Conservation (phyloP, 2,888 invertebrate genomes). For the Therioaphis trifolii region DNA sequence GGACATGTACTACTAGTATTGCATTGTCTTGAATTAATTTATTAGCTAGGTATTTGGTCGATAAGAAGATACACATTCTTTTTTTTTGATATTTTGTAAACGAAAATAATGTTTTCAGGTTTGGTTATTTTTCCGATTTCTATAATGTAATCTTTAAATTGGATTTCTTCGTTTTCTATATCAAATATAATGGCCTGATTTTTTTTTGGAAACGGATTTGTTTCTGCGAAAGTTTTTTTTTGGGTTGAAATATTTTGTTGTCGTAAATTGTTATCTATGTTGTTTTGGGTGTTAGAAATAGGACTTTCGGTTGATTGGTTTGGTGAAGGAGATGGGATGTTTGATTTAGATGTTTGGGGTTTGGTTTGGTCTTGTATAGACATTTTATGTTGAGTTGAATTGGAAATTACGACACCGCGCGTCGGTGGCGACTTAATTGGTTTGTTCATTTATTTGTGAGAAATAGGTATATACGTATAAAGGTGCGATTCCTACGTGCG, state of each 20-base stretch:
- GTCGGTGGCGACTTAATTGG: too few relatives aligned
- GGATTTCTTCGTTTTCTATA: too few relatives aligned
- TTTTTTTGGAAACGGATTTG: neutral
- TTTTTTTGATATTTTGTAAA: conserved; percentile 18
- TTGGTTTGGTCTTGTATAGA: neutral
- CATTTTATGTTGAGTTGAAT: neutral
- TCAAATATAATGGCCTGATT: neutral
- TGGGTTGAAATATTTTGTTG: neutral
- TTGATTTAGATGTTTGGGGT: too few relatives aligned
- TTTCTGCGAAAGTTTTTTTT: conserved; percentile 5
- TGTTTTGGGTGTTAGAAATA: neutral
- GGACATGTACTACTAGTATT: too few relatives aligned
- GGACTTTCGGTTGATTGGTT: neutral
- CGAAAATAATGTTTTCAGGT: neutral
- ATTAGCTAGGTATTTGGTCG: conserved; percentile 5
- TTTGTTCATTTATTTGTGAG: too few relatives aligned
- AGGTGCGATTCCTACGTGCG: too few relatives aligned
- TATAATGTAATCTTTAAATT: too few relatives aligned
- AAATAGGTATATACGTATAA: too few relatives aligned
- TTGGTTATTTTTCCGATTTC: too few relatives aligned
- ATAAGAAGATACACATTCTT: neutral
- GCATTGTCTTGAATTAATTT: neutral
- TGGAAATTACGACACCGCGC: too few relatives aligned
- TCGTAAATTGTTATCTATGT: neutral
- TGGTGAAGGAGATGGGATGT: neutral